A percentile compares a stretch with the other conserved stretches of the same genome.
phyloP scores from a whole-genome alignment of 2,888 invertebrate genomes.

The Cheilosia variabilis region DNA sequence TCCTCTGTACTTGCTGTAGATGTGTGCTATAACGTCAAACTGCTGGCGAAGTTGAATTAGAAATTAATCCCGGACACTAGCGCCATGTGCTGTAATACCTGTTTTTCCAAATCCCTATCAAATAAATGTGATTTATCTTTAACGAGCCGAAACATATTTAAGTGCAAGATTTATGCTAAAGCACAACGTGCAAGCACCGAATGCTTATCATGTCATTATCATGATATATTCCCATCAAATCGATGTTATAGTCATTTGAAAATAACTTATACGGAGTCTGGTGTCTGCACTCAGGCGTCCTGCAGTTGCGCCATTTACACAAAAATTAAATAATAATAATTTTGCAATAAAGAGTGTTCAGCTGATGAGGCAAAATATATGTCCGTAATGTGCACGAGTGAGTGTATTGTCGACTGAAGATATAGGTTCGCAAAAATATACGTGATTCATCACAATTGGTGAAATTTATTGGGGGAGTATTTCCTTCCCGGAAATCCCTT shows the following conservation, averaged over 20 bases:
- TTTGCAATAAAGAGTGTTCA: conserved; percentile 55
- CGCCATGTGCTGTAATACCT: conserved; percentile 51
- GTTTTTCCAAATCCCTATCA: conserved; percentile 53
- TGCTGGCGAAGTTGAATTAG: conserved; percentile 38
- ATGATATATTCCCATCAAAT: conserved; percentile 70
- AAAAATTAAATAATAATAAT: conserved; percentile 72
- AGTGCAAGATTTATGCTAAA: conserved; percentile 66
- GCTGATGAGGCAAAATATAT: conserved; percentile 61
- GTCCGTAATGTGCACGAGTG: conserved; percentile 21
- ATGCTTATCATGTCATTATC: conserved; percentile 65
- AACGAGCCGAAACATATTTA: conserved; percentile 57
- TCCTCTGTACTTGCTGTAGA: conserved; percentile 42
- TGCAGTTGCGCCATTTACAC: conserved; percentile 31
- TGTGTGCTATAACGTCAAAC: conserved; percentile 26
- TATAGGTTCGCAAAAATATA: conserved; percentile 39
- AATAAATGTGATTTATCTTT: conserved; percentile 71
- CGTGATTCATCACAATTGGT: conserved; percentile 71
- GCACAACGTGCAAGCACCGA: conserved; percentile 34
- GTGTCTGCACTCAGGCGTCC: not conserved
- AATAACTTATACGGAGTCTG: conserved; percentile 28
- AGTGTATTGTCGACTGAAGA: not conserved
- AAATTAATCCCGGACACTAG: conserved; percentile 54
- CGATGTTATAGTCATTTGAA: conserved; percentile 51
- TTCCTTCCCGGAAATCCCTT: conserved; percentile 66
- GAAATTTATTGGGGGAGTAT: conserved; percentile 65